Evolutionary conservation across 92 coral and sea anemone genomes (phyloP).

Genomic region (Galaxea fascicularis): DNA sequence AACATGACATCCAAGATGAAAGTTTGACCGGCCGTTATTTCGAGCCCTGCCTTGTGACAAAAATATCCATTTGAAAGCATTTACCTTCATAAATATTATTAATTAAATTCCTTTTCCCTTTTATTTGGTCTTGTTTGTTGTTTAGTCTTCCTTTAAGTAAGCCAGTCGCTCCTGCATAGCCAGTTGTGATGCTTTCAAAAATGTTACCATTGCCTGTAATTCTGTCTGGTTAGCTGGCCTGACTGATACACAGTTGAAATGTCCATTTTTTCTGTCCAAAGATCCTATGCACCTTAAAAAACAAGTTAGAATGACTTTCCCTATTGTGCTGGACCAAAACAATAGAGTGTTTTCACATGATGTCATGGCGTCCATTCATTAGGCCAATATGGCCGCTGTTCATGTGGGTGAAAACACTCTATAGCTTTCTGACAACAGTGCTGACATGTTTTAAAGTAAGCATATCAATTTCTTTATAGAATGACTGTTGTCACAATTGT

Average conservation of each 20-base stretch:
- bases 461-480: no score
- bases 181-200: slow-evolving; percentile 66
- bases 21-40: no score
- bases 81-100: not conserved
- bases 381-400: no score
- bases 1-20: no score
- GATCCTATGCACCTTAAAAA: slow-evolving; percentile 82
- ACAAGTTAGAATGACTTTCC: not conserved
- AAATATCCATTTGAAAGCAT: not conserved
- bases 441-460: no score
- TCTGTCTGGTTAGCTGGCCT: slow-evolving; percentile 85
- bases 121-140: not conserved
- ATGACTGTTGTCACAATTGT: no score
- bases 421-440: no score
- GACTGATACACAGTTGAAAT: slow-evolving; percentile 86
- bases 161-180: slow-evolving; percentile 79
- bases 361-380: no score
- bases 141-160: slow-evolving; percentile 81
- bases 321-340: no score
- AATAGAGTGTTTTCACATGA: no score
- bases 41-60: no score
- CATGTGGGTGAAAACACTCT: no score
- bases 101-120: not conserved
- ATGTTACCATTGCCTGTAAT: slow-evolving; percentile 40
- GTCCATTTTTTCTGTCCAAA: slow-evolving; percentile 81